Percentiles rank a stretch among this genome's conserved stretches.
Conservation (phyloP, 2,888 invertebrate species). For the Biston stratarius region DNA sequence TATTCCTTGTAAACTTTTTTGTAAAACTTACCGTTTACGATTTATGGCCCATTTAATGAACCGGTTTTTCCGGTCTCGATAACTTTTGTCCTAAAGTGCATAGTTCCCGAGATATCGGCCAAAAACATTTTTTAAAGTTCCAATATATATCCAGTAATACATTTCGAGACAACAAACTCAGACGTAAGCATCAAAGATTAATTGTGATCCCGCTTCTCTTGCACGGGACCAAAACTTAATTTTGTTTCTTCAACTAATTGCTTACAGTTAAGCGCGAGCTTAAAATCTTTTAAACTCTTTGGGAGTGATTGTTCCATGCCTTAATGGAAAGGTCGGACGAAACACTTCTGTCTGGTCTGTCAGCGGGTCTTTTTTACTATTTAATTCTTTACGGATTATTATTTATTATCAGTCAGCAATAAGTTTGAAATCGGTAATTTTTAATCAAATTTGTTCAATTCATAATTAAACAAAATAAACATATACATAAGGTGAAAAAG, state of each 20-base stretch:
- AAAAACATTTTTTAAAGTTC: too few relatives aligned
- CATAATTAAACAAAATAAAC: not conserved
- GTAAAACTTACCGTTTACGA: too few relatives aligned
- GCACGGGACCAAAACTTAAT: slow-evolving; percentile 75
- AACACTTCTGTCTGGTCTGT: slow-evolving; percentile 29
- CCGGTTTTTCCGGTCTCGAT: too few relatives aligned
- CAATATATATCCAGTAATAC: slow-evolving; percentile 35
- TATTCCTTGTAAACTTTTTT: too few relatives aligned
- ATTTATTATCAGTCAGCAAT: not conserved
- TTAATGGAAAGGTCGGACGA: slow-evolving; percentile 41
- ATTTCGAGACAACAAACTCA: slow-evolving; percentile 52
- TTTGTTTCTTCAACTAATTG: slow-evolving; percentile 75
- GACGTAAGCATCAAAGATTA: slow-evolving; percentile 71
- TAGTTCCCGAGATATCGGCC: too few relatives aligned
- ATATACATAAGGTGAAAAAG: too few relatives aligned
- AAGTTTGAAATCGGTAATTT: not conserved
- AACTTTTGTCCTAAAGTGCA: too few relatives aligned
- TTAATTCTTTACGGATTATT: not conserved
- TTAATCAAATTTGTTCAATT: not conserved
- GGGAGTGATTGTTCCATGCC: slow-evolving; percentile 45
- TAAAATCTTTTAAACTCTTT: slow-evolving; percentile 64
- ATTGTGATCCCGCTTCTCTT: slow-evolving; percentile 75
- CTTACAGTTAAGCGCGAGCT: slow-evolving; percentile 67
- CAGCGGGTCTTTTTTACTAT: slow-evolving; percentile 3
- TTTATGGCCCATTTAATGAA: too few relatives aligned